Percentiles rank a stretch among this genome's conserved stretches.
These are phyloP conservation scores for Phalanger gymnotis DNA, from an alignment of 2,797 vertebrate genomes.

Conservation along the genomic window DNA sequence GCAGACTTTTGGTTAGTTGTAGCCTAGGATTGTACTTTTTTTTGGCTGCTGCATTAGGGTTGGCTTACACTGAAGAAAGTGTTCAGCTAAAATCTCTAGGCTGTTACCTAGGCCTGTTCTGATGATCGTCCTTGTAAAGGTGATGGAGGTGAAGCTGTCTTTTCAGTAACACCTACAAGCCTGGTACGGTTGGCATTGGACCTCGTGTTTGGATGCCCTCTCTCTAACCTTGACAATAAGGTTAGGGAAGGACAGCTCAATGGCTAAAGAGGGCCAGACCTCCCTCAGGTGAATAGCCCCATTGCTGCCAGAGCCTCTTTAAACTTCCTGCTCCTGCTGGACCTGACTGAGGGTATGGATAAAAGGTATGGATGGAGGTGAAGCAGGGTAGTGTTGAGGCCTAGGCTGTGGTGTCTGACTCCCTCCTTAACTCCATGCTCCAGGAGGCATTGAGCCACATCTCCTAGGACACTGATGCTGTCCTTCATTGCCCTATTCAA, in stretches of 20 bases:
- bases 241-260: background rate
- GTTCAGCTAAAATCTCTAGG: background rate
- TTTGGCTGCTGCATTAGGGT: background rate
- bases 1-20: background rate
- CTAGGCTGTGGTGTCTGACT: background rate
- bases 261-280: background rate
- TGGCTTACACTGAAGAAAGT: background rate
- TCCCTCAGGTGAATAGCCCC: background rate
- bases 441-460: background rate
- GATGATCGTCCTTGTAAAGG: background rate
- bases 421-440: background rate
- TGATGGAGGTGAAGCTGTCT: background rate
- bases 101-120: background rate
- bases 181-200: background rate
- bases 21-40: background rate
- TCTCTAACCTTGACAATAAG: background rate
- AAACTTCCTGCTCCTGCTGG: background rate
- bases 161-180: background rate
- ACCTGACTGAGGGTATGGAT: background rate
- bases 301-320: background rate
- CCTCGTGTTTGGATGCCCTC: background rate
- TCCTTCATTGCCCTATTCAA: background rate
- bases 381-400: background rate
- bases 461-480: background rate
- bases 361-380: background rate